Percentiles rank a stretch among this genome's conserved stretches.
Conservation (phyloP, 1,140 invertebrate species). For the Drosophila orosa region DNA sequence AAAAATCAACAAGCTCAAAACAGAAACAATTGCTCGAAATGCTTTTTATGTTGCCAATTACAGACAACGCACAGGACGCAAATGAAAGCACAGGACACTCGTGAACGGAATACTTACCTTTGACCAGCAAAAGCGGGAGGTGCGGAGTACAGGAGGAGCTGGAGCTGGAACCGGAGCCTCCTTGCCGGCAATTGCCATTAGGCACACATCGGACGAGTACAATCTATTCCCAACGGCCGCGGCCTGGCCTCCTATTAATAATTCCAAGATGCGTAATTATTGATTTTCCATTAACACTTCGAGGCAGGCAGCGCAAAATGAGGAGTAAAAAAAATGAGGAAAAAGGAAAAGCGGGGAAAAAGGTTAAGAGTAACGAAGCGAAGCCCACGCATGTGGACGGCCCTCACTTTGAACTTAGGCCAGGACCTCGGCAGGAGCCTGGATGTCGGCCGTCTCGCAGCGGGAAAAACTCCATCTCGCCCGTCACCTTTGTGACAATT, state of each 20-base stretch:
- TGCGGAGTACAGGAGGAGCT: background rate
- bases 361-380: slow-evolving; percentile 43
- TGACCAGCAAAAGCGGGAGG: slow-evolving; percentile 1
- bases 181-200: slow-evolving; percentile 39
- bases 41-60: slow-evolving; percentile 66
- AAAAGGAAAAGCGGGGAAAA: slow-evolving; percentile 27
- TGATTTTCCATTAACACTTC: slow-evolving; percentile 82
- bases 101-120: slow-evolving; percentile 26
- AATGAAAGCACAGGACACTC: slow-evolving; percentile 26
- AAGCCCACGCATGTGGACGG: slow-evolving; percentile 58
- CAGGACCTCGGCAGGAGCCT: slow-evolving; percentile 52
- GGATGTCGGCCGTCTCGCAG: slow-evolving; percentile 51
- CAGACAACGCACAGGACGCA: slow-evolving; percentile 42
- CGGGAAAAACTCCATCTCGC: slow-evolving; percentile 63
- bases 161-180: background rate
- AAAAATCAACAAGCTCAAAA: slow-evolving; percentile 42
- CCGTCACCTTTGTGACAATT: slow-evolving; percentile 76
- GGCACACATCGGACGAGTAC: slow-evolving; percentile 21
- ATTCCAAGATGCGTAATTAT: slow-evolving; percentile 83
- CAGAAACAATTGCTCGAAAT: slow-evolving; percentile 59
- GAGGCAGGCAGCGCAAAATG: slow-evolving; percentile 49
- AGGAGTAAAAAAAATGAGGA: slow-evolving; percentile 27
- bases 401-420: slow-evolving; percentile 75
- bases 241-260: slow-evolving; percentile 68
- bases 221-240: slow-evolving; percentile 3